Percentiles rank a stretch among this genome's conserved stretches.
phyloP scores from a whole-genome alignment of 2,888 invertebrate genomes.

The Andrena trimmerana region DNA sequence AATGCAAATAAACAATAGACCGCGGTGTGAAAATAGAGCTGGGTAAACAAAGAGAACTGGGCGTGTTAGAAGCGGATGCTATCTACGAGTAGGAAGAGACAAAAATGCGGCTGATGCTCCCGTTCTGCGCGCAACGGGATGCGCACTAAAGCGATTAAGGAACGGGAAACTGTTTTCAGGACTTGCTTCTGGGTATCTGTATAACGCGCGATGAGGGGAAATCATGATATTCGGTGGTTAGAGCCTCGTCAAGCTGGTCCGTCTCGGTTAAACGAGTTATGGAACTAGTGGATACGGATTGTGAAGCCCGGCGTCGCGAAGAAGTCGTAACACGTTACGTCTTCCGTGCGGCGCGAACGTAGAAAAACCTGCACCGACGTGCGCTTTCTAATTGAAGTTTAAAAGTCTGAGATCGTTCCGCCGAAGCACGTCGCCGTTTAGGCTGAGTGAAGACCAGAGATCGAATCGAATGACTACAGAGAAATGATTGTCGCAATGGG shows the following conservation, averaged over 20 bases:
- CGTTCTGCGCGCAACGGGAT: slow-evolving; percentile 24
- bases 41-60: slow-evolving; percentile 2
- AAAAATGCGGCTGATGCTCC: slow-evolving; percentile 10
- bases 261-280: neutral
- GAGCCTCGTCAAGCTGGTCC: neutral
- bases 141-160: neutral
- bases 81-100: slow-evolving; percentile 14
- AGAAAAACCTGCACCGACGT: neutral
- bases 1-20: slow-evolving; percentile 6
- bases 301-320: neutral
- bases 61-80: slow-evolving; percentile 11
- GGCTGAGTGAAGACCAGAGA: neutral
- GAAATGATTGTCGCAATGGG: slow-evolving; percentile 15
- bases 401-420: neutral
- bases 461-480: neutral
- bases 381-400: slow-evolving; percentile 15
- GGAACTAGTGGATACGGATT: neutral
- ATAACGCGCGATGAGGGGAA: neutral
- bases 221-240: neutral
- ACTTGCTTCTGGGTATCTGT: neutral
- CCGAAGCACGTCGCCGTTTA: neutral
- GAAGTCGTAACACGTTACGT: neutral
- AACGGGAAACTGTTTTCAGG: neutral
- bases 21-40: neutral
- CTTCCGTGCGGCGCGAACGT: neutral